Evolutionary conservation across 1,140 invertebrate genomes (phyloP).

Genomic region (Leptinotarsa defecta): DNA sequence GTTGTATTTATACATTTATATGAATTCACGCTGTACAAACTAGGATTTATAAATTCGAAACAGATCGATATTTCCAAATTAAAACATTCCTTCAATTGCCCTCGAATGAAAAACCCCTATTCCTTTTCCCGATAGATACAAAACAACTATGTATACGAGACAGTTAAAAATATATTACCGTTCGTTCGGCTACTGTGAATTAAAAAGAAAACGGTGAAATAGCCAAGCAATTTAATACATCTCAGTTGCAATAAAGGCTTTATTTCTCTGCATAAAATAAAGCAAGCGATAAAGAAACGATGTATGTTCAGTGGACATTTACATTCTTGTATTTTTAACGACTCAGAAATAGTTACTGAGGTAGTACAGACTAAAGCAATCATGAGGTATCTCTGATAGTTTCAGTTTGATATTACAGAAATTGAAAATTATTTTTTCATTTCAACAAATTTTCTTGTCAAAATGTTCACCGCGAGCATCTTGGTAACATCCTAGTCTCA

Average conservation of each 20-base stretch:
- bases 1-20: too few relatives aligned
- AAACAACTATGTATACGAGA: conserved; percentile 3
- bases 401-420: too few relatives aligned
- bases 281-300: neutral
- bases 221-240: neutral
- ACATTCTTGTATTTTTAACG: neutral
- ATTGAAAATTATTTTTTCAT: too few relatives aligned
- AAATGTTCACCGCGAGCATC: too few relatives aligned
- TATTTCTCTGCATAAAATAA: neutral
- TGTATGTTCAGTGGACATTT: neutral
- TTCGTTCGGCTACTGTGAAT: neutral
- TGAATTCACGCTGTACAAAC: too few relatives aligned
- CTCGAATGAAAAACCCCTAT: neutral
- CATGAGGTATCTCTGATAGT: too few relatives aligned
- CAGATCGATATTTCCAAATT: neutral
- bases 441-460: too few relatives aligned
- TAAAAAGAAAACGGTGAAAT: neutral
- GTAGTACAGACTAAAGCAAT: too few relatives aligned
- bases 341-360: too few relatives aligned
- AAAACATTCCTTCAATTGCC: neutral
- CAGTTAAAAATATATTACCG: conserved; percentile 8
- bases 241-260: conserved; percentile 5
- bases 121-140: neutral
- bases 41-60: neutral
- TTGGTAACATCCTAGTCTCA: too few relatives aligned